phyloP scores from a whole-genome alignment of 2,113 vertebrate genomes.

The Podarcis raffonei region DNA sequence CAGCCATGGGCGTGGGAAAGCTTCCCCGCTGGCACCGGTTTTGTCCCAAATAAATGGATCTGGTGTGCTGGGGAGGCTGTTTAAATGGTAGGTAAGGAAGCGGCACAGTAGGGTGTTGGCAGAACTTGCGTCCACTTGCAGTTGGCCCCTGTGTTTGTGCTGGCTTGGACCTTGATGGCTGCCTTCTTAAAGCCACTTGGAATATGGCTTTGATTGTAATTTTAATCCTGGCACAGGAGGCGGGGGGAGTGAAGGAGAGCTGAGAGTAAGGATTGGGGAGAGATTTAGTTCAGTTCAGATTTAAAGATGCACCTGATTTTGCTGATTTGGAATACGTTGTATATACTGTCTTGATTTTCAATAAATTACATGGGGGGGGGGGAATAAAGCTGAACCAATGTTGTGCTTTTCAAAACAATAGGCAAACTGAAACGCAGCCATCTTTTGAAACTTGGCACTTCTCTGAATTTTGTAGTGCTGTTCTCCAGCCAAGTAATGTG shows the following conservation, averaged over 20 bases:
- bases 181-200: neutral
- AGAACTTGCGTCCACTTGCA: neutral
- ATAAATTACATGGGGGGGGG: no score
- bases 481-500: no score
- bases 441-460: no score
- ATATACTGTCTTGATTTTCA: no score
- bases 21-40: neutral
- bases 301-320: no score
- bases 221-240: neutral
- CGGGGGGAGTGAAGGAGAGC: no score
- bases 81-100: neutral
- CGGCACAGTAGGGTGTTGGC: neutral
- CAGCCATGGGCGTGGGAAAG: neutral
- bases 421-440: no score
- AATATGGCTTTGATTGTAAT: neutral
- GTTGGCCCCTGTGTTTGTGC: neutral
- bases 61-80: neutral
- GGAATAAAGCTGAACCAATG: no score
- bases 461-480: no score
- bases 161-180: neutral
- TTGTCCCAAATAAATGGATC: neutral
- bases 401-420: no score
- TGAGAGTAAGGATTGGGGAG: neutral
- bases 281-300: no score
- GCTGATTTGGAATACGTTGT: no score